A percentile compares a stretch with the other conserved stretches of the same genome.
Conservation (phyloP, 2,888 invertebrate genomes). For the Blomia tropicalis region DNA sequence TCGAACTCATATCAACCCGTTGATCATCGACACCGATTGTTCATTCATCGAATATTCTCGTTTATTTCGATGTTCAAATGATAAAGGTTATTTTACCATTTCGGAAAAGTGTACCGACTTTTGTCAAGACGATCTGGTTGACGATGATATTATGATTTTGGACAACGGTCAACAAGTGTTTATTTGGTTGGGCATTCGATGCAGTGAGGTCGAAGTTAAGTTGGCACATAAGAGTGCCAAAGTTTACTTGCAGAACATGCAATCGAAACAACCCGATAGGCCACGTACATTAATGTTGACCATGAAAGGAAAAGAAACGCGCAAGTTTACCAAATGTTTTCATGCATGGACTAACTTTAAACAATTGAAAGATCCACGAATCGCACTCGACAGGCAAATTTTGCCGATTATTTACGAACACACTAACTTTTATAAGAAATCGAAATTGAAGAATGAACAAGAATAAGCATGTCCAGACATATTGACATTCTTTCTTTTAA, state of each 20-base stretch:
- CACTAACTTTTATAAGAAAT: background rate
- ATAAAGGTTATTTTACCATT: constrained; percentile 95
- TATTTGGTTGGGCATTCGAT: constrained; percentile 88
- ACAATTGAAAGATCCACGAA: constrained; percentile 46
- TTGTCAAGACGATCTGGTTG: constrained; percentile 95
- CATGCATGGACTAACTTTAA: constrained; percentile 94
- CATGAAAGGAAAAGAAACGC: constrained; percentile 86
- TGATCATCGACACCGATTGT: constrained; percentile 70
- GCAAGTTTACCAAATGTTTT: constrained; percentile 90
- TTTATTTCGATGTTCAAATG: constrained; percentile 94
- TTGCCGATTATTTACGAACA: constrained; percentile 20
- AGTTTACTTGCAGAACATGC: constrained; percentile 94
- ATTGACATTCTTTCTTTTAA: too few species aligned
- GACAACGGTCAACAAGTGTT: constrained; percentile 97
- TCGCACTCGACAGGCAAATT: constrained; percentile 18
- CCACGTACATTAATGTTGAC: constrained; percentile 82
- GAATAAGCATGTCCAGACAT: background rate
- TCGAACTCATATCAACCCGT: constrained; percentile 72
- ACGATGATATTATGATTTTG: constrained; percentile 98
- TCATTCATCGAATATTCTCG: constrained; percentile 82
- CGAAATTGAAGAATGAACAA: background rate
- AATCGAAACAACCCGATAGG: constrained; percentile 77
- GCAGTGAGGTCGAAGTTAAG: constrained; percentile 97
- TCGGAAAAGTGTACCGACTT: constrained; percentile 98
- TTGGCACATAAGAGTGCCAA: constrained; percentile 95